Evolutionary conservation across 1,140 invertebrate genomes (phyloP).

Genomic region (Amphibalanus amphitrite): DNA sequence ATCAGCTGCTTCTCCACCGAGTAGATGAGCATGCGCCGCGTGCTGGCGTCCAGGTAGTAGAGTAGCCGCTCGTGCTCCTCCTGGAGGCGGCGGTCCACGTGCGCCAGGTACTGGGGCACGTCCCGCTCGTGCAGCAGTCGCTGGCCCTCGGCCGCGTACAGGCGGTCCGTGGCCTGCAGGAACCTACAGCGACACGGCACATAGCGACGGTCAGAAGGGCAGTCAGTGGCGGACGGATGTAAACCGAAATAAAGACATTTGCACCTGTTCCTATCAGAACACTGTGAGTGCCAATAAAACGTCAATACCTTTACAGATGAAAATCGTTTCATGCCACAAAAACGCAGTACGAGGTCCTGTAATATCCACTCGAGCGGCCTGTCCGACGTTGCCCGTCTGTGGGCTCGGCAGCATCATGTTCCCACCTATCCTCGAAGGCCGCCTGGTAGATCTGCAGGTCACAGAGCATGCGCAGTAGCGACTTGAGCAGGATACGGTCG

Average conservation of each 20-base stretch:
- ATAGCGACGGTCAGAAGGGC: no score
- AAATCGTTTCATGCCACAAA: no score
- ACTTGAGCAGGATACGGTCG: conserved; percentile 83
- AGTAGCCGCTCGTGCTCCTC: conserved; percentile 89
- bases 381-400: no score
- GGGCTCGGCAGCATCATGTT: no score
- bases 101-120: conserved; percentile 81
- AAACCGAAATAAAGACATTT: no score
- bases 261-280: no score
- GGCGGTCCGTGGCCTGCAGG: conserved; percentile 70
- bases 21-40: conserved; percentile 80
- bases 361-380: no score
- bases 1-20: conserved; percentile 87
- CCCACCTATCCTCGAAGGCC: conserved; percentile 75
- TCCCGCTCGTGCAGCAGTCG: conserved; percentile 80
- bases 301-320: no score
- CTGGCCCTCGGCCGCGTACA: conserved; percentile 86
- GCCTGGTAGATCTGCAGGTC: conserved; percentile 93
- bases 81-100: conserved; percentile 83
- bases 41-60: conserved; percentile 88
- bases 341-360: no score
- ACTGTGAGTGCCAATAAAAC: no score
- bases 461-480: conserved; percentile 86
- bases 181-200: no score
- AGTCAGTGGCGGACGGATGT: no score